Conservation (phyloP, 1,140 invertebrate genomes). For the Atta texana region DNA sequence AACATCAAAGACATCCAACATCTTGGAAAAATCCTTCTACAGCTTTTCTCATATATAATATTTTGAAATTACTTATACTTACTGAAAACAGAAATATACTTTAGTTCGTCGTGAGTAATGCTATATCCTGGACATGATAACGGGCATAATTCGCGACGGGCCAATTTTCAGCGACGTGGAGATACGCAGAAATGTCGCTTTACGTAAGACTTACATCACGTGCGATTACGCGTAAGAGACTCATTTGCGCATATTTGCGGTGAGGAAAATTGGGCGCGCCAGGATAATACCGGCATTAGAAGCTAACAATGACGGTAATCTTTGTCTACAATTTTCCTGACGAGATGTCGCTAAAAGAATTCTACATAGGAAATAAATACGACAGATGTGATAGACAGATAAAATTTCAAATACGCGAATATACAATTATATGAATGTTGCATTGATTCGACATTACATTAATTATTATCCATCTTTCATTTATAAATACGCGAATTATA, state of each 20-base stretch:
- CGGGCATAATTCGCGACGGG: conserved; percentile 47
- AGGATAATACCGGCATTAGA: conserved; percentile 39
- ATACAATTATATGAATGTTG: conserved; percentile 10
- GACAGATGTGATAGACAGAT: background rate
- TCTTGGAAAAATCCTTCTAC: background rate
- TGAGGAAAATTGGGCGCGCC: conserved; percentile 59
- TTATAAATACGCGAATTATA: background rate
- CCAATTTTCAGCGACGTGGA: conserved; percentile 40
- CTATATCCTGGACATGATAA: conserved; percentile 32
- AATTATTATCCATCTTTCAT: background rate
- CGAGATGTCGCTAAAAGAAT: conserved; percentile 4
- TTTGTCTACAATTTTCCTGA: conserved; percentile 37
- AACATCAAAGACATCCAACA: background rate
- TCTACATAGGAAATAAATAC: background rate
- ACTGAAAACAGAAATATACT: background rate
- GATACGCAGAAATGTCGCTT: conserved; percentile 24
- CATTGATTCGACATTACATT: conserved; percentile 18
- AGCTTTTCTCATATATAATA: background rate
- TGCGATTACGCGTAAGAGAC: conserved; percentile 55
- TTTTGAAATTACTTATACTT: background rate
- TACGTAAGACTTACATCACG: conserved; percentile 58
- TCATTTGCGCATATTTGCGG: conserved; percentile 62
- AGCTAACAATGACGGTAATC: conserved; percentile 59
- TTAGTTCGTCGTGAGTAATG: conserved; percentile 17
- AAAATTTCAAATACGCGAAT: conserved; percentile 16